Evolutionary conservation across 2,888 invertebrate genomes (phyloP).

Genomic region (Acanthosepion esculentum): DNA sequence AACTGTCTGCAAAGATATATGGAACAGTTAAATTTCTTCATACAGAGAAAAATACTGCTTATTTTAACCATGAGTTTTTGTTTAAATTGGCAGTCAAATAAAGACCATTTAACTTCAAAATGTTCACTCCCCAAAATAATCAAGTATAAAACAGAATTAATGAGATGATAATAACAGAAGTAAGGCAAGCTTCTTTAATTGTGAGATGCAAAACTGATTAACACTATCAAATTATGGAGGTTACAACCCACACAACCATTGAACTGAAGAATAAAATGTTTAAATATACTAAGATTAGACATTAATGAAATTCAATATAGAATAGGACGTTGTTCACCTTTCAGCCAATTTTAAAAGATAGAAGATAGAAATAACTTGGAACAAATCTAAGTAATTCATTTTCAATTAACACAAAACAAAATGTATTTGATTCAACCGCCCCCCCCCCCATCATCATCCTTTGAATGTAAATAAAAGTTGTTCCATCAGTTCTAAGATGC

Average conservation of each 20-base stretch:
- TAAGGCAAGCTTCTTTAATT: neutral
- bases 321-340: neutral
- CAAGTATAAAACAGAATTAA: neutral
- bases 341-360: neutral
- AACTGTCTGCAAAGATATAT: too few species aligned
- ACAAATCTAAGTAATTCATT: neutral
- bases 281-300: neutral
- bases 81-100: neutral
- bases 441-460: too few species aligned
- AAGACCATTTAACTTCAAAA: neutral
- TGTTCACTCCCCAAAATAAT: neutral
- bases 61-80: neutral
- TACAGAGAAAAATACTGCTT: neutral
- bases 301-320: neutral
- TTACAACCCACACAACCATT: neutral
- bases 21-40: too few species aligned
- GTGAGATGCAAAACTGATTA: neutral
- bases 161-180: neutral
- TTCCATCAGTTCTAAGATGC: neutral
- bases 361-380: neutral
- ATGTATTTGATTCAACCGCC: too few species aligned
- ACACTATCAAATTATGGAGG: neutral
- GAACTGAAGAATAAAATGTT: neutral
- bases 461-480: neutral
- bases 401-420: neutral